A percentile compares a stretch with the other conserved stretches of the same genome.
phyloP scores from a whole-genome alignment of 2,797 vertebrate species.

The Zonotrichia albicollis region DNA sequence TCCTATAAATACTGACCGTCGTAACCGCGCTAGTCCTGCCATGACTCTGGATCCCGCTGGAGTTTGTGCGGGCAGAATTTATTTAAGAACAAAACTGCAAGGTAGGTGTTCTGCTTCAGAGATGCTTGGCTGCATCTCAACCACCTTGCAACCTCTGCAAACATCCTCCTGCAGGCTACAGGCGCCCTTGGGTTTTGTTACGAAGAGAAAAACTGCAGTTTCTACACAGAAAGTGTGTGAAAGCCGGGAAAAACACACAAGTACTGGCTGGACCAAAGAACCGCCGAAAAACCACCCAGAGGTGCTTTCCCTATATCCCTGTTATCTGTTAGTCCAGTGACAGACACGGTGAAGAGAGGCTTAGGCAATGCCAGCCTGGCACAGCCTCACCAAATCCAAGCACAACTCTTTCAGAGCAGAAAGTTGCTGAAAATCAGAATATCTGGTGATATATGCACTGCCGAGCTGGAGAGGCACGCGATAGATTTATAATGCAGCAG shows the following conservation, averaged over 20 bases:
- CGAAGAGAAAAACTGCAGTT: background rate
- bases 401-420: background rate
- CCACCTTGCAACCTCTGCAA: background rate
- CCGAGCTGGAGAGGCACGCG: conserved; percentile 17
- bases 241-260: background rate
- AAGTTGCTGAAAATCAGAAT: conserved; percentile 45
- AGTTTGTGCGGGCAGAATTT: background rate
- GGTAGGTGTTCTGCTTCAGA: background rate
- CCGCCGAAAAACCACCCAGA: background rate
- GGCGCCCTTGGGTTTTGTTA: background rate
- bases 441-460: background rate
- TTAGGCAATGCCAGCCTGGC: background rate
- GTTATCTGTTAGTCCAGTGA: background rate
- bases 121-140: background rate
- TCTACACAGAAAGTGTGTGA: background rate
- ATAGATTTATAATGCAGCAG: conserved; percentile 58
- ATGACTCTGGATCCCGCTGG: background rate
- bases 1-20: background rate
- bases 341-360: background rate
- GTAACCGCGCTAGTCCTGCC: background rate
- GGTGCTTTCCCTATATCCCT: background rate
- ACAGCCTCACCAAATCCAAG: background rate
- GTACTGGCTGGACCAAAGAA: background rate
- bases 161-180: background rate
- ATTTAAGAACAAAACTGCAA: background rate